Evolutionary conservation across 30 jellyfish, hydroid and myxozoan genomes (phyloP), one percentile per base, ranked within the genome.

Genomic region (Turritopsis rubra): DNA sequence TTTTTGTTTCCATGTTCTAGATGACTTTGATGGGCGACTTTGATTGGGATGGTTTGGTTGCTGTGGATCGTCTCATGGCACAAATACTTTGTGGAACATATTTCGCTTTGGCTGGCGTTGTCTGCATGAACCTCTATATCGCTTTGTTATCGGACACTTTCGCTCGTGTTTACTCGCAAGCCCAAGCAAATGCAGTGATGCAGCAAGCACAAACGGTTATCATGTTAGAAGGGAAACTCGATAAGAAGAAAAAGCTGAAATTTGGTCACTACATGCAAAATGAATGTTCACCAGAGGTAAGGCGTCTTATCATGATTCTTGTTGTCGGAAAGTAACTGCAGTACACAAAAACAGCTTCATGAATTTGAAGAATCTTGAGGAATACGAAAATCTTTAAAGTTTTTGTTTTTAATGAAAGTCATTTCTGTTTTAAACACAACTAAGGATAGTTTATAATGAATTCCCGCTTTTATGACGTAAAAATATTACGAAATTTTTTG

Each of bases 141-240:
- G 98, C 98, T 25, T 72, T 92, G 88, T 82, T 92, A 80, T 92
- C 98, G 21, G 91, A 92, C 85, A 92, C 96, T 1, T 92, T 92
- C 86, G 93, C 98, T 54, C 91, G 98, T 16, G 98, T 92, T 71
- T 92, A 92, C 60, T 96, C 98, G 22, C 98, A 92, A 78, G 98
- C 98, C 26, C 98, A 92, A 79, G 98, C 98, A 31, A 92, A 92
- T 71, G 98, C 98, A 21, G 98, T 92, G 70, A 92, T 92, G 98
- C 98, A 92, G 66, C 98, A 92, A 60, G 98, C 98, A 13, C 96
- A 92, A 30, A 80, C 94, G 73, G 92, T 92, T 30, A 70, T 88
- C 75, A 19, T 83, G 75, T 88, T 94, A 17, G 99, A 94, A 75
- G 87, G 85, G 80, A 83, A 95, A 16, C 87, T 94, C 20, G 73